phyloP scores from a whole-genome alignment of 2,113 vertebrate species.

The Cyanoliseus patagonus region DNA sequence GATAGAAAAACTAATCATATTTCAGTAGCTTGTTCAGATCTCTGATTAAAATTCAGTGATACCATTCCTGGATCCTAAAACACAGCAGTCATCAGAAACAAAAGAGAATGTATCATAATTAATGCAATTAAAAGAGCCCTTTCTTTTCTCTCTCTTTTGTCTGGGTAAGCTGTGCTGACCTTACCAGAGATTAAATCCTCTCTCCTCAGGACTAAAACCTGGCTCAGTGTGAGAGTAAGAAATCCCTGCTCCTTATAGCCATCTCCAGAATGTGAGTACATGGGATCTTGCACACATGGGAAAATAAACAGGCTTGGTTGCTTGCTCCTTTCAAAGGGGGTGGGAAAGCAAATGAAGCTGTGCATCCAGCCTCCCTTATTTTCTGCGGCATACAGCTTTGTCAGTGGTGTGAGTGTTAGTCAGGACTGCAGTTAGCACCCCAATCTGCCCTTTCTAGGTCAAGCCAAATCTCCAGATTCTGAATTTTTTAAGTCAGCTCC shows the following conservation, averaged over 20 bases:
- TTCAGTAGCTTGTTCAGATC: slow-evolving; percentile 64
- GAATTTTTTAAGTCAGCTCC: background rate
- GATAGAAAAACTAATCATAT: slow-evolving; percentile 73
- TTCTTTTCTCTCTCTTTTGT: background rate
- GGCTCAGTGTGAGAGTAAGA: background rate
- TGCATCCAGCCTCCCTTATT: background rate
- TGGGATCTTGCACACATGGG: background rate
- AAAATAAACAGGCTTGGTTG: background rate
- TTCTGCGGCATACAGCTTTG: background rate
- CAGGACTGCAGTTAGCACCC: background rate
- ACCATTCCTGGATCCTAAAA: slow-evolving; percentile 63
- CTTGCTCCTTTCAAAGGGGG: background rate
- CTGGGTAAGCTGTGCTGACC: background rate
- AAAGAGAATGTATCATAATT: slow-evolving; percentile 60
- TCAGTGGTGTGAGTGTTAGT: background rate
- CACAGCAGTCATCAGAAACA: slow-evolving; percentile 63
- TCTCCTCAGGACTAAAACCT: background rate
- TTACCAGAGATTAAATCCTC: background rate
- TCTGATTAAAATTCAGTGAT: slow-evolving; percentile 70
- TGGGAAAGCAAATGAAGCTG: slow-evolving; percentile 2
- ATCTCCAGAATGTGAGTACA: background rate
- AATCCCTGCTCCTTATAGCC: background rate
- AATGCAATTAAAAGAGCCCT: slow-evolving; percentile 45
- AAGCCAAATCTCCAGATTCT: background rate
- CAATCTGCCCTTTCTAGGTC: background rate